These are phyloP conservation scores for Caenorhabditis zanzibari DNA, from an alignment of 2,888 invertebrate genomes.

Conservation along the genomic window DNA sequence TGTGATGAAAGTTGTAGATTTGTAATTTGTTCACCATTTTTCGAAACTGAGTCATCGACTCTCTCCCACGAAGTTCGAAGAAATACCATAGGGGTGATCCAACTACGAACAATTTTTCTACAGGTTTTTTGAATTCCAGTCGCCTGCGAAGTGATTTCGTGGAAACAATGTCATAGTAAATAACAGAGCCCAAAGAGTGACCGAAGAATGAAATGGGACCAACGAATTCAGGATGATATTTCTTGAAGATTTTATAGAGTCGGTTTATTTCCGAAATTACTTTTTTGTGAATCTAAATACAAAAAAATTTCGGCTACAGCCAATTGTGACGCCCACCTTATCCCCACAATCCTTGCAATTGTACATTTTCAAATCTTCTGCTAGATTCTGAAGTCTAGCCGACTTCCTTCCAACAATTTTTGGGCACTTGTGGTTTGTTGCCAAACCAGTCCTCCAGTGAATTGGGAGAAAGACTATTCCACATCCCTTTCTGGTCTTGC, in stretches of 20 bases:
- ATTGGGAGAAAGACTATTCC: not conserved
- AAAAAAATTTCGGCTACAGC: too few relatives aligned
- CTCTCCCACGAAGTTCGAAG: not conserved
- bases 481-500: not conserved
- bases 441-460: not conserved
- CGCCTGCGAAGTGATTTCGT: not conserved
- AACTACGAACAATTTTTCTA: not conserved
- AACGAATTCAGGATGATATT: not conserved
- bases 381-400: not conserved
- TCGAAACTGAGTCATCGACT: not conserved
- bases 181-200: not conserved
- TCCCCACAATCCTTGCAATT: not conserved
- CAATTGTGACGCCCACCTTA: not conserved
- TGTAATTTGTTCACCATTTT: not conserved
- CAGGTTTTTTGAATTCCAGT: not conserved
- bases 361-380: not conserved
- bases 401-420: not conserved
- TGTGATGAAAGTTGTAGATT: not conserved
- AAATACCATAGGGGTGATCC: not conserved
- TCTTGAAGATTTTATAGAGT: not conserved
- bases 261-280: not conserved
- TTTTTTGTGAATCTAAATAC: not conserved
- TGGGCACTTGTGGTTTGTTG: not conserved
- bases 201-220: not conserved
- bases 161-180: not conserved